Evolutionary conservation across 2,113 vertebrate species (phyloP), one percentile per base, ranked within the genome.

Genomic region (Oenanthe oenanthe): DNA sequence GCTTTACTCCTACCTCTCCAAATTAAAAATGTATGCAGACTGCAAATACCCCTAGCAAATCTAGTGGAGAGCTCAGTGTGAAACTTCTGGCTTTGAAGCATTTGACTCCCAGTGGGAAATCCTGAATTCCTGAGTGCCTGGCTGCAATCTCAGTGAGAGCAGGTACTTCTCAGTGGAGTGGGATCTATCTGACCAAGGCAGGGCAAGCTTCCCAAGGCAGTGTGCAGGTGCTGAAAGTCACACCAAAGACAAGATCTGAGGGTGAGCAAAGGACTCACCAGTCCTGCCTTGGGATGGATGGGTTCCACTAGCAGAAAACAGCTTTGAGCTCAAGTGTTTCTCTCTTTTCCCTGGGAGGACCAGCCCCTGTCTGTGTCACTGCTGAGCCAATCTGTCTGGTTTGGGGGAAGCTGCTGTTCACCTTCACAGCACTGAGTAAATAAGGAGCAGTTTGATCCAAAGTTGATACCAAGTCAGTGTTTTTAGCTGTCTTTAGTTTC

Each of bases 1-100:
- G 68, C 90, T 96, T 90, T 38, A 73, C 40, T 87, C 61, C 76
- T 87, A 29, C 70, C 20, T 89, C 70, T 94, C 50, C 56, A 31
- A 45, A 26, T 70, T 83, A 60, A 47, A 63, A 72, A 65, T 38
- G 31, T 51, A 43, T 61, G 42, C 38, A 76, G 58, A 50, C 54
- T 89, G 70, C 29, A 89, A 50, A 73, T 25, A 50, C 12, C 29
- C 17, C 40, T 65, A 32, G 50, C 47, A 80, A 61, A 66, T 50
- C 42, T 57, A 43, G 40, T 34, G 29, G 78, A 67, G 42, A 43
- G 31, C 58, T 76, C 36, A 3, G 26, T 47, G 32, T 42, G 56
- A 54, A 73, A 40, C 40, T 40, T 58, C 14, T 62, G 2, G 34
- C 10, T 88, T 71, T 26, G 14, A 81, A 51, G n/a, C 34, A 21